Evolutionary conservation across 2,113 vertebrate genomes (phyloP), one percentile per base, ranked within the genome.

Genomic region (Halcyon malimbica): DNA sequence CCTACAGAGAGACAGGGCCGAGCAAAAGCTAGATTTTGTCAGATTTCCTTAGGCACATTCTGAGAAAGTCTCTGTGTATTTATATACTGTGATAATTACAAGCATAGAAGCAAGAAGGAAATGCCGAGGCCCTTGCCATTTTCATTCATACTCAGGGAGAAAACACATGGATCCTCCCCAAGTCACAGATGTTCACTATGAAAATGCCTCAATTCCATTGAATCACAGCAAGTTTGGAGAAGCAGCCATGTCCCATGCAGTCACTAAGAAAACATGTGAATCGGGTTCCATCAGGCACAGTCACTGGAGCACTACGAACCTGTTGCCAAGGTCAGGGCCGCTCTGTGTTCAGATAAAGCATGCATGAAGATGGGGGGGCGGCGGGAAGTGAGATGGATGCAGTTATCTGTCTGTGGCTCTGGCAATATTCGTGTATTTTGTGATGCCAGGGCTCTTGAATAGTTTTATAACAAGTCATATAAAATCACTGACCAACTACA

Each of bases 111-210:
- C 92, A 97, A 97, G 96, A 97, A 97, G 95, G 95, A 98, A 98
- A 97, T 31, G 67, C 83, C 76, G 83, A 94, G 75, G 56, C 51
- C 53, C 84, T 92, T 98, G 97, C 97, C 98, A 98, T 96, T 97
- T 95, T 96, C 90, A 79, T 97, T 98, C 97, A 86, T 96, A 97
- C 93, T 96, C 94, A 96, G 96, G 96, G 97, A 97, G 96, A 98
- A 98, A 98, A 97, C 95, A 96, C 97, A 97, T 98, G 98, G 97
- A 97, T 96, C 93, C 69, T 97, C 96, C 98, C 96, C 97, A 98
- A 98, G 96, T 97, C 97, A 94, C 98, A 98, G 97, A 97, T 98
- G 97, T 96, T 97, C 92, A 94, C 41, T 95, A 97, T 95, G 97
- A 98, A 98, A 98, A 97, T 96, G 97, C 96, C 97, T 98, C 96